Base-by-base conservation (phyloP, 2,888 invertebrate species). In the Drosophila mayaguana region DNA sequence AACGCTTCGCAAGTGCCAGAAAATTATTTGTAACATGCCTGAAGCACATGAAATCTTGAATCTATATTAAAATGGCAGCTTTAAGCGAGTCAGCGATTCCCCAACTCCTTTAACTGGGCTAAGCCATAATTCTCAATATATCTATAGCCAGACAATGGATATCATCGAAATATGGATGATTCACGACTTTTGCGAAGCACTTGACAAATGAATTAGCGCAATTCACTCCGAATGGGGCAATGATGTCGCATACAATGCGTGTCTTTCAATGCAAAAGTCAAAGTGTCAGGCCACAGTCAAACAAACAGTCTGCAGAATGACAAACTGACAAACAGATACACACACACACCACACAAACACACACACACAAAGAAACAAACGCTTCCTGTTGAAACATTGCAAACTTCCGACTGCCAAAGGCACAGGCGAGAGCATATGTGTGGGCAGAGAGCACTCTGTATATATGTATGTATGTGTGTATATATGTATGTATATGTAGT, bases 351-450 rank as follows among this genome's bases (percentile, higher is more conserved):
- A 62, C 61, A 36, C 67, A 72, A 64, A 61, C 50, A 36, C 51
- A 60, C 34, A 77, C 50, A 72, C 63, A 65, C 84, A 78, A 73
- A 78, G 86, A 86, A 81, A 88, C 89, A 76, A 73, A 73, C 71
- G 59, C 77, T 88, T 86, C 90, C 86, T 86, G 86, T 77, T 88
- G 86, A 86, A 90, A 88, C 89, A 90, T 88, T 83, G 89, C 87
- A 79, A 83, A 81, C 89, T 90, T 86, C 90, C 90, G 86, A 85
- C 87, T 83, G 81, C 72, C 78, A 73, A 76, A 75, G 72, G 77
- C 77, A 68, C 64, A 62, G 64, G 70, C 69, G 80, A 70, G 75
- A 84, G 81, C 84, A 84, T 84, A 88, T 84, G 84, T 80, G 75
- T 84, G 84, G 83, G 89, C 51, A 62, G 20, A 65, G 64, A 66